phyloP scores from a whole-genome alignment of 2,888 invertebrate species.

The Calameuta pallipes region DNA sequence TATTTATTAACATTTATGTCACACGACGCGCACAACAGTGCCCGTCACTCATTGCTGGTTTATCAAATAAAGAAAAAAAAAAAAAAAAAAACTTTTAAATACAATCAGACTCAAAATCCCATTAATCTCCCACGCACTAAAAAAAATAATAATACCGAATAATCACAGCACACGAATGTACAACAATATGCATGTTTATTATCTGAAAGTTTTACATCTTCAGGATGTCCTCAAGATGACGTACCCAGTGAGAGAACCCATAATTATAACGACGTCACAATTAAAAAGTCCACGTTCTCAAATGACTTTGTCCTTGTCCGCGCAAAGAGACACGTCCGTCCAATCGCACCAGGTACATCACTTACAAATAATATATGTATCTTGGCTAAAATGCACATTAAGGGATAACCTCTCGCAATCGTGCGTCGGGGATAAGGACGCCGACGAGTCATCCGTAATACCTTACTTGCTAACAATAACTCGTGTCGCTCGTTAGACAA shows the following conservation, averaged over 20 bases:
- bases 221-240: slow-evolving; percentile 30
- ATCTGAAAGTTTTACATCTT: slow-evolving; percentile 61
- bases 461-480: neutral
- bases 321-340: slow-evolving; percentile 30
- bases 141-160: neutral
- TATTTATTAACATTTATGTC: slow-evolving; percentile 51
- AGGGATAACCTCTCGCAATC: slow-evolving; percentile 38
- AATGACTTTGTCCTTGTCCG: neutral
- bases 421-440: slow-evolving; percentile 2
- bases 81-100: neutral
- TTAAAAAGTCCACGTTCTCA: neutral
- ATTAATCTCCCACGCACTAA: slow-evolving; percentile 13
- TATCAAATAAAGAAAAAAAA: slow-evolving; percentile 42
- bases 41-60: slow-evolving; percentile 36
- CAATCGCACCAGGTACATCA: slow-evolving; percentile 34
- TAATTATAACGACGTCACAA: neutral
- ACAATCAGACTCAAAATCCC: neutral
- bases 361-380: slow-evolving; percentile 41
- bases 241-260: neutral
- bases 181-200: slow-evolving; percentile 64
- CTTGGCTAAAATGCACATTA: slow-evolving; percentile 37
- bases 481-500: neutral
- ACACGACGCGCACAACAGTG: slow-evolving; percentile 1
- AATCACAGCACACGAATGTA: slow-evolving; percentile 31
- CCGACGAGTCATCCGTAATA: neutral